Percentiles rank a stretch among this genome's conserved stretches.
phyloP scores from a whole-genome alignment of 2,888 invertebrate species.

The Oscheius sp. region DNA sequence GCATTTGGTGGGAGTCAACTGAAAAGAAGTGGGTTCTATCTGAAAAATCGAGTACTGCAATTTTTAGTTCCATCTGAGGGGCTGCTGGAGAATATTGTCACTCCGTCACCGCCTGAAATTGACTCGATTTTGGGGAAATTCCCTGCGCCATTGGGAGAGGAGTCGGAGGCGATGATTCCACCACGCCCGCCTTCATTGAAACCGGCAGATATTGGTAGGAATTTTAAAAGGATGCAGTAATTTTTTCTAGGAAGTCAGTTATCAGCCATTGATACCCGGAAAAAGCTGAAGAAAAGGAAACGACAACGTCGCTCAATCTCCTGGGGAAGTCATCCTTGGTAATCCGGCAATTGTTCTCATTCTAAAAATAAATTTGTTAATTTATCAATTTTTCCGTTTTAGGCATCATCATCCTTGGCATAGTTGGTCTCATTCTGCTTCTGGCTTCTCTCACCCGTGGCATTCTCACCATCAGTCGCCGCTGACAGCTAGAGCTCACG shows the following conservation, averaged over 20 bases:
- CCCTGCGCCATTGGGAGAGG: neutral
- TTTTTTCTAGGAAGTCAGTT: slow-evolving; percentile 13
- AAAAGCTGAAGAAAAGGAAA: neutral
- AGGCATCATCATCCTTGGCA: slow-evolving; percentile 13
- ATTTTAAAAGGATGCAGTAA: neutral
- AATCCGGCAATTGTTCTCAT: neutral
- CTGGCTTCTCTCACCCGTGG: slow-evolving; percentile 1
- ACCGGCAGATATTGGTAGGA: slow-evolving; percentile 22
- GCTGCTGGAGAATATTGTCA: slow-evolving; percentile 2
- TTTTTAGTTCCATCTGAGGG: slow-evolving; percentile 4
- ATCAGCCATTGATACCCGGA: neutral
- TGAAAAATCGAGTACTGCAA: neutral
- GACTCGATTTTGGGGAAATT: slow-evolving; percentile 20
- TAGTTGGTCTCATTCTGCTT: neutral
- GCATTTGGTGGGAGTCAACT: slow-evolving; percentile 26
- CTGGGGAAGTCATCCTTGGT: slow-evolving; percentile 4
- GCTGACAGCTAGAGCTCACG: slow-evolving; percentile 7
- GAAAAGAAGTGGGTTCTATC: slow-evolving; percentile 12
- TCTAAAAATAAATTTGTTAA: neutral
- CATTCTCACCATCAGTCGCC: neutral
- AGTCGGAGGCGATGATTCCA: slow-evolving; percentile 12
- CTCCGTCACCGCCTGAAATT: slow-evolving; percentile 18
- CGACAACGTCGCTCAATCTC: neutral
- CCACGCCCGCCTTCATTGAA: slow-evolving; percentile 5
- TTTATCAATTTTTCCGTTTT: no score